Percentiles rank a stretch among this genome's conserved stretches.
phyloP scores from a whole-genome alignment of 2,888 invertebrate genomes.

The Agrochola lychnidis region DNA sequence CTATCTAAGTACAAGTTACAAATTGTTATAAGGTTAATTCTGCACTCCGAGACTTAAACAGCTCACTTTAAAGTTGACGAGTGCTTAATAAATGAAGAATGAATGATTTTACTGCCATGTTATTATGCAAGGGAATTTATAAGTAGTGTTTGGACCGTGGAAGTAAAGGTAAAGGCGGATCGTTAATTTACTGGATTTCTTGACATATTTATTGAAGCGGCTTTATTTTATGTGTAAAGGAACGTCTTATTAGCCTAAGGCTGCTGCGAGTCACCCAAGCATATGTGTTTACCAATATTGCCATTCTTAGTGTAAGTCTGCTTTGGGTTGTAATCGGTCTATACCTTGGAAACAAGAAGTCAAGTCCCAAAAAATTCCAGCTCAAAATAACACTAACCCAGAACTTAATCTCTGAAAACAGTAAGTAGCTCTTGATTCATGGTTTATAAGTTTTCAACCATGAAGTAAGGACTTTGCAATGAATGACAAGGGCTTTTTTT shows the following conservation, averaged over 20 bases:
- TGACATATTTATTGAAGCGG: slow-evolving; percentile 1
- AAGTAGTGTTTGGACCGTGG: not conserved
- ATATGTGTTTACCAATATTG: not conserved
- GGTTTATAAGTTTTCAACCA: not conserved
- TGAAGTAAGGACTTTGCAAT: not conserved
- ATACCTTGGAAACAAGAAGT: not conserved
- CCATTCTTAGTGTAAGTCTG: too few species aligned
- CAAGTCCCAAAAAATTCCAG: accelerated
- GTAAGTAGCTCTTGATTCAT: not conserved
- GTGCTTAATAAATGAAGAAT: slow-evolving; percentile 29
- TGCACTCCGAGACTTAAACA: slow-evolving; percentile 39
- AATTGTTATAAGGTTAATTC: slow-evolving; percentile 57
- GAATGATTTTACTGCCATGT: slow-evolving; percentile 7
- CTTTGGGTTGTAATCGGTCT: not conserved
- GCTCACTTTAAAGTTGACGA: slow-evolving; percentile 18
- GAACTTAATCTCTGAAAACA: not conserved
- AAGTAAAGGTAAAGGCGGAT: not conserved
- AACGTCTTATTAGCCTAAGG: not conserved
- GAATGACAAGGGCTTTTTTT: not conserved
- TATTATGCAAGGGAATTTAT: slow-evolving; percentile 21
- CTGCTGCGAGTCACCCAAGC: not conserved
- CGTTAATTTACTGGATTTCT: slow-evolving; percentile 5
- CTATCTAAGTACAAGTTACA: slow-evolving; percentile 19
- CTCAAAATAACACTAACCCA: not conserved
- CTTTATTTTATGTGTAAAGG: not conserved